Percentiles rank a stretch among this genome's conserved stretches.
phyloP scores from a whole-genome alignment of 2,888 invertebrate species.

The Parochlus steinenii region DNA sequence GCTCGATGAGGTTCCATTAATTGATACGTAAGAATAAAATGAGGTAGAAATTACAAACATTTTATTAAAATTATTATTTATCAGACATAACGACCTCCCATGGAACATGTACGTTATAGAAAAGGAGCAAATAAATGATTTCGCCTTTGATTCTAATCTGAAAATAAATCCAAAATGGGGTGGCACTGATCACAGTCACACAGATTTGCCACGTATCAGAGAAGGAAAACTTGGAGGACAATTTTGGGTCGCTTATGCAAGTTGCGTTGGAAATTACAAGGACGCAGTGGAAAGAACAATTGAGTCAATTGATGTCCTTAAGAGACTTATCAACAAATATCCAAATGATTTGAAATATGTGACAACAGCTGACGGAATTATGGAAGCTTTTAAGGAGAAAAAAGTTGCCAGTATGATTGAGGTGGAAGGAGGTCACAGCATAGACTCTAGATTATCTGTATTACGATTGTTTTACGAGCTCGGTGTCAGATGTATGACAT shows the following conservation, averaged over 20 bases:
- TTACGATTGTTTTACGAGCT: slow-evolving; percentile 39
- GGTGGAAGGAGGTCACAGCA: slow-evolving; percentile 43
- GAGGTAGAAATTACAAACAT: too few species aligned
- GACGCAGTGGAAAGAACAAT: slow-evolving; percentile 38
- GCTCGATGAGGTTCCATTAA: slow-evolving; percentile 13
- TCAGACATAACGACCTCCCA: slow-evolving; percentile 33
- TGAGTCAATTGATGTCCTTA: slow-evolving; percentile 44
- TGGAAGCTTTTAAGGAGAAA: slow-evolving; percentile 29
- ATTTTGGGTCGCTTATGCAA: slow-evolving; percentile 43
- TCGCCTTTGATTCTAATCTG: slow-evolving; percentile 28
- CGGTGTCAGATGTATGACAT: slow-evolving; percentile 41
- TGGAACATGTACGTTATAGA: slow-evolving; percentile 26
- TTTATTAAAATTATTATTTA: too few species aligned
- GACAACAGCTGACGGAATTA: slow-evolving; percentile 28
- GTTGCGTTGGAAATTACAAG: slow-evolving; percentile 35
- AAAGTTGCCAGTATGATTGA: slow-evolving; percentile 42
- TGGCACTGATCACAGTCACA: slow-evolving; percentile 25
- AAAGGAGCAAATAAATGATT: slow-evolving; percentile 27
- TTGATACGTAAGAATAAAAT: too few species aligned
- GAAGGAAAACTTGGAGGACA: slow-evolving; percentile 38
- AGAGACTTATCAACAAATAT: slow-evolving; percentile 32
- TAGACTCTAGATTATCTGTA: slow-evolving; percentile 37
- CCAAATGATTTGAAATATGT: slow-evolving; percentile 28
- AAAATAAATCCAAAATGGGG: slow-evolving; percentile 28
- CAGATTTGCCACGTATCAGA: slow-evolving; percentile 35